Conservation (phyloP, 2,888 invertebrate species). For the Tupiocoris notatus region DNA sequence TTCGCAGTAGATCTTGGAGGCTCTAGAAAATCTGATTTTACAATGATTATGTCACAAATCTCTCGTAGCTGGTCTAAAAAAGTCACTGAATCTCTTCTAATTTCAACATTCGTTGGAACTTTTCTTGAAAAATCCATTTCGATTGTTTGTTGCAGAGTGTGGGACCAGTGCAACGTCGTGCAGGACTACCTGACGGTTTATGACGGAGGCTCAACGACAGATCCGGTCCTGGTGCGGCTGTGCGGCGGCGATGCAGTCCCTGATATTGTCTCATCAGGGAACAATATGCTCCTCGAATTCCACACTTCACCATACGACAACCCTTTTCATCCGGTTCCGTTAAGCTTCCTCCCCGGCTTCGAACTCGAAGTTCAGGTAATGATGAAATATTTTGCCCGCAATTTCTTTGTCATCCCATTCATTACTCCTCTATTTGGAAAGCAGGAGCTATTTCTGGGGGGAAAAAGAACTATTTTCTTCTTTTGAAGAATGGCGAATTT, state of each 20-base stretch:
- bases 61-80: too few relatives aligned
- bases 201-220: slow-evolving; percentile 69
- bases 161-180: slow-evolving; percentile 79
- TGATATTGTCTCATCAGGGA: slow-evolving; percentile 73
- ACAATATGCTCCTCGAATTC: slow-evolving; percentile 75
- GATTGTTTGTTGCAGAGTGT: slow-evolving; percentile 63
- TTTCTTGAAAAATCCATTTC: not conserved
- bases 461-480: too few relatives aligned
- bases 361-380: slow-evolving; percentile 78
- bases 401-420: too few relatives aligned
- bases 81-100: too few relatives aligned
- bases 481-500: too few relatives aligned
- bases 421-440: too few relatives aligned
- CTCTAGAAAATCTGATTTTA: too few relatives aligned
- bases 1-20: not conserved
- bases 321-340: slow-evolving; percentile 74
- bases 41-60: too few relatives aligned
- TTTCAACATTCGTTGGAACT: not conserved
- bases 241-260: slow-evolving; percentile 81
- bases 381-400: too few relatives aligned
- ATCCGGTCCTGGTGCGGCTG: slow-evolving; percentile 69
- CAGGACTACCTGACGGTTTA: slow-evolving; percentile 80
- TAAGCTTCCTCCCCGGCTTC: slow-evolving; percentile 76
- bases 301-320: slow-evolving; percentile 79
- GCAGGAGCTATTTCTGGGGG: too few relatives aligned